Percentiles rank a stretch among this genome's conserved stretches.
These are phyloP conservation scores for Tetramorium bicarinatum DNA, from an alignment of 2,888 invertebrate species.

Conservation along the genomic window DNA sequence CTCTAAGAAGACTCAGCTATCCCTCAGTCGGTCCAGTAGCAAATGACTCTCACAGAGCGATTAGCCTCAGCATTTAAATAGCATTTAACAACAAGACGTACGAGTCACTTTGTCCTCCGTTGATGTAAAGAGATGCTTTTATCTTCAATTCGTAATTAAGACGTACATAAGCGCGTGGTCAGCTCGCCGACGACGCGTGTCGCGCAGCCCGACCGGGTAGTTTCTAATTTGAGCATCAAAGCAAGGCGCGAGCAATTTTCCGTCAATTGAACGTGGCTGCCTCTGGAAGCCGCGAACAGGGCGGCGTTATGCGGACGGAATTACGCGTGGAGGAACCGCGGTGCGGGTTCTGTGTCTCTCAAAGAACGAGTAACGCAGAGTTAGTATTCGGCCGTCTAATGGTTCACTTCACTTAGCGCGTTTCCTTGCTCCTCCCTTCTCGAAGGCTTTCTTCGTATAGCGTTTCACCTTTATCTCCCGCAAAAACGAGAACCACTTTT, in stretches of 20 bases:
- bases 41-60: neutral
- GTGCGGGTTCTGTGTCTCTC: conserved; percentile 59
- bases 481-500: conserved; percentile 51
- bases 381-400: conserved; percentile 81
- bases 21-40: neutral
- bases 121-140: conserved; percentile 25
- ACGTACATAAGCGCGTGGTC: conserved; percentile 44
- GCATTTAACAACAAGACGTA: conserved; percentile 6
- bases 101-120: conserved; percentile 26
- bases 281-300: conserved; percentile 76
- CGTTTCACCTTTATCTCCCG: conserved; percentile 26
- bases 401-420: conserved; percentile 72
- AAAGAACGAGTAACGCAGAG: conserved; percentile 77
- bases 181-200: conserved; percentile 42
- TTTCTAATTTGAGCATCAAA: conserved; percentile 85
- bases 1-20: neutral
- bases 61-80: conserved; percentile 16
- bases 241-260: conserved; percentile 82
- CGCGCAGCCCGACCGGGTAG: conserved; percentile 33
- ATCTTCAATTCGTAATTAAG: conserved; percentile 53
- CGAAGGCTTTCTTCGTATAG: neutral
- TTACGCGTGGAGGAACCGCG: conserved; percentile 76
- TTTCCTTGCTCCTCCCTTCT: conserved; percentile 45
- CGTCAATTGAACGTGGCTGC: conserved; percentile 81
- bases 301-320: conserved; percentile 74